Evolutionary conservation across 2,113 vertebrate species (phyloP).

Genomic region (Pardalotus punctatus): DNA sequence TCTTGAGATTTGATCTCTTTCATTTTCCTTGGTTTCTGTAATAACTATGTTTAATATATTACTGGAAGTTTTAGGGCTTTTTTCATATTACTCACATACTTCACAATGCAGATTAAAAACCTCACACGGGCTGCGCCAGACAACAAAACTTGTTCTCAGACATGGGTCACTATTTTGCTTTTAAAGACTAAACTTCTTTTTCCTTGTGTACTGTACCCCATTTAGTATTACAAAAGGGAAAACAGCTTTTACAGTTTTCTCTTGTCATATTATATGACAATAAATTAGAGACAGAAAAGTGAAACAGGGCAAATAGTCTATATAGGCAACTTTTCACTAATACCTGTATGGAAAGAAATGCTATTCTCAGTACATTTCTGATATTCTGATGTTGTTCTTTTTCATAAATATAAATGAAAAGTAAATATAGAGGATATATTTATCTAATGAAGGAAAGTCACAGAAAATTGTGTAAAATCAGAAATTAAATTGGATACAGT

Average conservation of each 20-base stretch:
- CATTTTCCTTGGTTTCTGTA: background rate
- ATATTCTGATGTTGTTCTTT: background rate
- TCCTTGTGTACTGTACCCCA: background rate
- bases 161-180: background rate
- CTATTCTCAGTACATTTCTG: background rate
- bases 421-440: background rate
- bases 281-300: background rate
- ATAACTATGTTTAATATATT: constrained; percentile 3
- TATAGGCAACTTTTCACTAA: background rate
- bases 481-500: background rate
- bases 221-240: background rate
- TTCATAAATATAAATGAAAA: background rate
- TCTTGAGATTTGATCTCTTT: background rate
- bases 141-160: background rate
- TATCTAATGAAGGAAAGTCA: background rate
- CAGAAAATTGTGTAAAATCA: background rate
- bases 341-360: background rate
- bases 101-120: background rate
- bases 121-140: background rate
- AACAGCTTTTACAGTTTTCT: background rate
- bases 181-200: background rate
- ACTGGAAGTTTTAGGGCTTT: background rate
- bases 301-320: background rate
- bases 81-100: background rate
- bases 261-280: background rate